Evolutionary conservation across 2,113 vertebrate genomes (phyloP).

Genomic region (Solenodon paradoxus): DNA sequence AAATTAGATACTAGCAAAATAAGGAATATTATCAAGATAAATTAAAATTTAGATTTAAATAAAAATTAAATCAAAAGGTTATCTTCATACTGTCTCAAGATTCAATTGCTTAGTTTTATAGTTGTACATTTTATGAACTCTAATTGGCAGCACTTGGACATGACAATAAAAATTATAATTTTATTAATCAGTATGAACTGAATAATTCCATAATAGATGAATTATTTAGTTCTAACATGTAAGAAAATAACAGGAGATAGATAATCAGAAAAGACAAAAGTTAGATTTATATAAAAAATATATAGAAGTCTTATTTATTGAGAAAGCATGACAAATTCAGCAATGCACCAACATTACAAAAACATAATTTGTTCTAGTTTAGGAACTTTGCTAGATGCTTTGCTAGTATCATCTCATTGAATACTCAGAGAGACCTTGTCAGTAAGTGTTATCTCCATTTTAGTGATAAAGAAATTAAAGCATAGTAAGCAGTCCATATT

Average conservation of each 20-base stretch:
- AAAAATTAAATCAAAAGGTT: constrained; percentile 4
- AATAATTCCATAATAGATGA: background rate
- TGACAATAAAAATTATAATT: background rate
- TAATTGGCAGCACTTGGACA: background rate
- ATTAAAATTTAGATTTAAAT: background rate
- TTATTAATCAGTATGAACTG: background rate
- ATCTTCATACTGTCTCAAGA: background rate
- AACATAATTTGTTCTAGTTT: no score
- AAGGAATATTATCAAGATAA: background rate
- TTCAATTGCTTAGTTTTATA: background rate
- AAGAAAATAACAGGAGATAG: background rate
- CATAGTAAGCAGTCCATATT: background rate
- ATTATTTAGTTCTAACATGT: background rate
- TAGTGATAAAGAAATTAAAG: background rate
- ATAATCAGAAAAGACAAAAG: background rate
- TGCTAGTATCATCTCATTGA: background rate
- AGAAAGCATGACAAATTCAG: background rate
- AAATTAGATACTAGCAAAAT: constrained; percentile 17
- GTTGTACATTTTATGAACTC: background rate
- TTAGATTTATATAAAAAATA: background rate
- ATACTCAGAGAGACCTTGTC: background rate
- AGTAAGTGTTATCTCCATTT: background rate
- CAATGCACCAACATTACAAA: background rate
- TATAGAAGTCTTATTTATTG: background rate
- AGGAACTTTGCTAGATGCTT: background rate